Percentiles rank a stretch among this genome's conserved stretches.
Conservation (phyloP, 2,888 invertebrate species). For the Keiferia lycopersicella region DNA sequence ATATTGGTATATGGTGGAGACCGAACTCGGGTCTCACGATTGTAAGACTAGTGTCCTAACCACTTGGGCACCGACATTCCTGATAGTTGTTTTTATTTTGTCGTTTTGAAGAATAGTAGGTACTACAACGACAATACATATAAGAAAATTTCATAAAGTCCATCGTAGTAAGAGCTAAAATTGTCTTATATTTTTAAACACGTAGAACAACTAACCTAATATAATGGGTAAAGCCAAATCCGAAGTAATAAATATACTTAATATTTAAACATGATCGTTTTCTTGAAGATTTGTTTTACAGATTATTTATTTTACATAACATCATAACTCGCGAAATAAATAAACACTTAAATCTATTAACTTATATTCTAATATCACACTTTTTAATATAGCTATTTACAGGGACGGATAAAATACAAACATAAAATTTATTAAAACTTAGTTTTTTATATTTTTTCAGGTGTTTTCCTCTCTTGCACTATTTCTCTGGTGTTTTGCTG, state of each 20-base stretch:
- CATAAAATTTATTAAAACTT: background rate
- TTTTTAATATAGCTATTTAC: conserved; percentile 40
- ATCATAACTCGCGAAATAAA: too few relatives aligned
- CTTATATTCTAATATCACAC: conserved; percentile 74
- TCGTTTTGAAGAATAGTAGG: too few relatives aligned
- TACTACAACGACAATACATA: too few relatives aligned
- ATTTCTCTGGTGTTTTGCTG: conserved; percentile 77
- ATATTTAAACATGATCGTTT: background rate
- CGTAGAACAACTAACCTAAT: background rate
- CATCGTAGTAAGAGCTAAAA: too few relatives aligned
- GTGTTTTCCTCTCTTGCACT: conserved; percentile 64
- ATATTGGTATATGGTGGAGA: too few relatives aligned
- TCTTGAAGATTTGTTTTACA: background rate
- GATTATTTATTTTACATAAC: too few relatives aligned
- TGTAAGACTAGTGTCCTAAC: too few relatives aligned
- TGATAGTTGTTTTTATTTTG: too few relatives aligned
- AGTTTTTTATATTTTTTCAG: background rate
- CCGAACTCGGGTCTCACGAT: too few relatives aligned
- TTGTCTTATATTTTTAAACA: too few relatives aligned
- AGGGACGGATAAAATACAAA: background rate
- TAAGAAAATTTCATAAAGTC: too few relatives aligned
- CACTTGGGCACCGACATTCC: too few relatives aligned
- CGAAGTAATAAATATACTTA: background rate
- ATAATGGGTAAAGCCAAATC: background rate
- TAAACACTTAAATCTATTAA: conserved; percentile 61